A percentile compares a stretch with the other conserved stretches of the same genome.
phyloP scores from a whole-genome alignment of 2,113 vertebrate species.

The Aegotheles bennettii region DNA sequence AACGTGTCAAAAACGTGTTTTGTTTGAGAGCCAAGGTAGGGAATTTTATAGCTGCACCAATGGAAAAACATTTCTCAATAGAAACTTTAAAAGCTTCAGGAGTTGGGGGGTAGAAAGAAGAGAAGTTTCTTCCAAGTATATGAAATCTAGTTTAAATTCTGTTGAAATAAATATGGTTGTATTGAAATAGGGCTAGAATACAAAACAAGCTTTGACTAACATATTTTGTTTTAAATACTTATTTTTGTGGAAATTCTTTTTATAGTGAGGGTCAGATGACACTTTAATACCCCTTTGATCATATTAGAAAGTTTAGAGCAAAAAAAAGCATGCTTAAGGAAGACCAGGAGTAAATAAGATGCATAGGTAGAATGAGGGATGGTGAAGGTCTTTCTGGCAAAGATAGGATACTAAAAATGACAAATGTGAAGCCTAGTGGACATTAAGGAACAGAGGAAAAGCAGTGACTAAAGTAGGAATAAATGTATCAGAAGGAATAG shows the following conservation, averaged over 20 bases:
- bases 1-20: neutral
- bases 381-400: neutral
- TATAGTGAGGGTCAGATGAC: neutral
- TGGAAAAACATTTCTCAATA: neutral
- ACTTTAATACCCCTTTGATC: neutral
- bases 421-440: neutral
- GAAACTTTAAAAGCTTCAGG: neutral
- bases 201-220: neutral
- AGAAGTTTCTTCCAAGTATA: neutral
- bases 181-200: neutral
- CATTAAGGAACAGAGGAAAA: neutral
- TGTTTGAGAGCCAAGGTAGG: neutral
- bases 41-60: neutral
- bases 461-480: neutral
- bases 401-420: neutral
- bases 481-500: neutral
- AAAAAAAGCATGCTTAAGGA: neutral
- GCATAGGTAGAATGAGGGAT: neutral
- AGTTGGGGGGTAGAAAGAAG: neutral
- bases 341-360: neutral
- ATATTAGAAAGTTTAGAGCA: neutral
- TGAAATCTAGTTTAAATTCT: neutral
- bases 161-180: neutral
- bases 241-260: neutral
- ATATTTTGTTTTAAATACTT: neutral